A percentile compares a stretch with the other conserved stretches of the same genome.
These are phyloP conservation scores for Chlorodrepanis virens DNA, from an alignment of 2,113 vertebrate species.

Conservation along the genomic window DNA sequence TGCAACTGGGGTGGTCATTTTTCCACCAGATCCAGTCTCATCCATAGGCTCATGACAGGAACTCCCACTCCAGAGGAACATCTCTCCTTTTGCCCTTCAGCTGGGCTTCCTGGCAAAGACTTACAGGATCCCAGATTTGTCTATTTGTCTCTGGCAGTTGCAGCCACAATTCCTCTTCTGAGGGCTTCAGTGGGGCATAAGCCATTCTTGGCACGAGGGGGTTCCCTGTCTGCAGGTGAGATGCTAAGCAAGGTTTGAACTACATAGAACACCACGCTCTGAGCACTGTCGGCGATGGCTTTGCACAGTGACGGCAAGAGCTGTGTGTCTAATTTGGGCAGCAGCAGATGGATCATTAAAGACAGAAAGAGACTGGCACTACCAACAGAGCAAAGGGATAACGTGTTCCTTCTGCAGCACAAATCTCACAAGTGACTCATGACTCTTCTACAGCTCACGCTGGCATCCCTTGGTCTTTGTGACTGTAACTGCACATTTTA, in stretches of 20 bases:
- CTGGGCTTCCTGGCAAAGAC: neutral
- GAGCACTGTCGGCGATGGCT: neutral
- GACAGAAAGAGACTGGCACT: slow-evolving; percentile 56
- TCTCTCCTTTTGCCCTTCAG: neutral
- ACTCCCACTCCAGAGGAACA: neutral
- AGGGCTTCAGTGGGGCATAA: neutral
- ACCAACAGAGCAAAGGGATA: slow-evolving; percentile 52
- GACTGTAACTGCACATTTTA: slow-evolving; percentile 18
- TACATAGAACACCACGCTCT: rapidly evolving
- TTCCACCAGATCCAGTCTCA: neutral
- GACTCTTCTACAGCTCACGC: slow-evolving; percentile 5
- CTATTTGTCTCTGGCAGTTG: neutral
- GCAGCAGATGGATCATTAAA: slow-evolving; percentile 59
- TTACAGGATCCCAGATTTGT: neutral
- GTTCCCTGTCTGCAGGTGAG: neutral
- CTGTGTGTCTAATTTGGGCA: slow-evolving; percentile 54
- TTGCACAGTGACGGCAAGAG: neutral
- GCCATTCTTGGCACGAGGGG: rapidly evolving
- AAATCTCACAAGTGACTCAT: slow-evolving; percentile 59
- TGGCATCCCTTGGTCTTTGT: slow-evolving; percentile 30
- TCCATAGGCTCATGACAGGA: neutral
- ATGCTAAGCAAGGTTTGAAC: neutral
- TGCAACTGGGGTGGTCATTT: neutral
- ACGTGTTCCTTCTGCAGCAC: slow-evolving; percentile 42
- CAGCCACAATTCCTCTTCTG: neutral